Evolutionary conservation across 2,797 vertebrate genomes (phyloP).

Genomic region (Sphenodon punctatus): DNA sequence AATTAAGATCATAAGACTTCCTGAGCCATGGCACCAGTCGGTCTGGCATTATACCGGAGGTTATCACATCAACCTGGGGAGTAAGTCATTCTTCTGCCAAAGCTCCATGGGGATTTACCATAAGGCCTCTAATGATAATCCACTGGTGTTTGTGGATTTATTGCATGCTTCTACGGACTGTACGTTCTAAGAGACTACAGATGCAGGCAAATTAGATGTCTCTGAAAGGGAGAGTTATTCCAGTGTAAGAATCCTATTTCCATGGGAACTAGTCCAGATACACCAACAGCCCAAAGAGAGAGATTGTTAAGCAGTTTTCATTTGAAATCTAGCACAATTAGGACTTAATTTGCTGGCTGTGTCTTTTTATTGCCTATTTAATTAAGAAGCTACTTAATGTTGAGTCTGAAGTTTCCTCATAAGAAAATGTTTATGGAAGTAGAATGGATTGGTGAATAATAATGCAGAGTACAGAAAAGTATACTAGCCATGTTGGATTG

Average conservation of each 20-base stretch:
- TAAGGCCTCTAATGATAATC: no score
- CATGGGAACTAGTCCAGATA: background rate
- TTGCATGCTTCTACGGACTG: no score
- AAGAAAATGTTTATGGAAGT: background rate
- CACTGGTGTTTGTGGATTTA: no score
- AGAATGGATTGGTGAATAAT: background rate
- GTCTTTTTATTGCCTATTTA: constrained; percentile 45
- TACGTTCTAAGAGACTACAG: background rate
- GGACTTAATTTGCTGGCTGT: constrained; percentile 16
- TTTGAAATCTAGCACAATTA: constrained; percentile 21
- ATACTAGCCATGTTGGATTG: background rate
- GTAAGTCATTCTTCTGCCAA: no score
- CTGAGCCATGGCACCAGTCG: no score
- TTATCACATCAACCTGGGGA: no score
- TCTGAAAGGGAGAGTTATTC: background rate
- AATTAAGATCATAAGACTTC: no score
- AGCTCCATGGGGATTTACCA: no score
- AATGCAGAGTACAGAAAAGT: background rate
- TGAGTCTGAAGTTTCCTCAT: constrained; percentile 2
- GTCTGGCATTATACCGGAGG: no score
- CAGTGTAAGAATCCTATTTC: background rate
- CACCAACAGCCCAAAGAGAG: background rate
- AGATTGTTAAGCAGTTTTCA: background rate
- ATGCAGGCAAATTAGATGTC: background rate
- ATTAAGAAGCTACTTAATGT: constrained; percentile 35